These are phyloP conservation scores for Acronicta leporina DNA, from an alignment of 2,888 invertebrate species.

Conservation along the genomic window DNA sequence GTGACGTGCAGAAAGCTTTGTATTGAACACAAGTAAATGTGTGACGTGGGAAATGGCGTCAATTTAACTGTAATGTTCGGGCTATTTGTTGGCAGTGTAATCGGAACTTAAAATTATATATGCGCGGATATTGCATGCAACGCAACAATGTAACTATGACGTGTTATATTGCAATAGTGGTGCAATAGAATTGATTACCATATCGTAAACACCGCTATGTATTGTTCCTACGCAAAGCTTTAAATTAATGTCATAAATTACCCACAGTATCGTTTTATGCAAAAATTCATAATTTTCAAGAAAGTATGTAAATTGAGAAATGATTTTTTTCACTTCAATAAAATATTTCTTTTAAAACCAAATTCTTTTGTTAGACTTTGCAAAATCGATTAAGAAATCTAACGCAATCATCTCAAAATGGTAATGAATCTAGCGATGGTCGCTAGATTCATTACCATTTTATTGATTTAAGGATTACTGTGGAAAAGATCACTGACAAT, in stretches of 20 bases:
- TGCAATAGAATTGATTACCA: constrained; percentile 3
- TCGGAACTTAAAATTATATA: constrained; percentile 16
- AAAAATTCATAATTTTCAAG: not conserved
- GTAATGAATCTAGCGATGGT: no score
- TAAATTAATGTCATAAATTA: no score
- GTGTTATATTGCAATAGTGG: constrained; percentile 4
- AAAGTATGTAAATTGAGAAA: constrained; percentile 17
- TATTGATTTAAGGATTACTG: constrained; percentile 26
- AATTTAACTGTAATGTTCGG: constrained; percentile 20
- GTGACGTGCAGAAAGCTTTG: constrained; percentile 25
- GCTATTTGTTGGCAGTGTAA: not conserved
- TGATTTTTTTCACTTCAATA: constrained; percentile 12
- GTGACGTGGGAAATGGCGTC: constrained; percentile 13
- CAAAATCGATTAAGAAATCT: constrained; percentile 35
- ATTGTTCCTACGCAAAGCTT: no score
- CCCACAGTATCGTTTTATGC: no score
- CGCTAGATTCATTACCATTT: constrained; percentile 43
- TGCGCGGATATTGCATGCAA: constrained; percentile 21
- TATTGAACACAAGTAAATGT: constrained; percentile 23
- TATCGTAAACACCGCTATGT: constrained; percentile 1
- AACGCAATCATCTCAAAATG: constrained; percentile 32
- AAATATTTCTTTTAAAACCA: constrained; percentile 38
- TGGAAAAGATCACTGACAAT: not conserved
- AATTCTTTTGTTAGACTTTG: constrained; percentile 28
- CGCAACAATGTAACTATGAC: not conserved